These are phyloP conservation scores for Cephus nigrinus DNA, from an alignment of 2,888 invertebrate genomes.

Conservation along the genomic window DNA sequence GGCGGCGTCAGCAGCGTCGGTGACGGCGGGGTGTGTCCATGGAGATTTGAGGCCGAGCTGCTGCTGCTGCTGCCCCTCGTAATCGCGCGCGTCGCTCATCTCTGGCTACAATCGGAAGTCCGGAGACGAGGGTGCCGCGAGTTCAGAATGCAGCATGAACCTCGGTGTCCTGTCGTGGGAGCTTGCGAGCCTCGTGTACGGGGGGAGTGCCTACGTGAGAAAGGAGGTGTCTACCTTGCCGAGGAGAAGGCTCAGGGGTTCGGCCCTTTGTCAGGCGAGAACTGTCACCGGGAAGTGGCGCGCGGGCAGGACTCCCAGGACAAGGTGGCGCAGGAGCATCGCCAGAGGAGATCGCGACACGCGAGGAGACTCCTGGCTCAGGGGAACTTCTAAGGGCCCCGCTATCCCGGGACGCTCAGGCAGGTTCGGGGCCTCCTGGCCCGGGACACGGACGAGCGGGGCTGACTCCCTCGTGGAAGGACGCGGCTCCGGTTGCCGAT, in stretches of 20 bases:
- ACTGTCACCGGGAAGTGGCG: conserved; percentile 8
- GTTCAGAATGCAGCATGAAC: conserved; percentile 66
- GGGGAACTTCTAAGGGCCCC: conserved; percentile 58
- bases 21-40: conserved; percentile 36
- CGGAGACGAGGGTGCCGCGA: conserved; percentile 27
- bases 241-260: conserved; percentile 5
- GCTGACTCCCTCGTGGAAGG: conserved; percentile 49
- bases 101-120: conserved; percentile 3
- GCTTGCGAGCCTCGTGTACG: conserved; percentile 54
- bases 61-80: conserved; percentile 10
- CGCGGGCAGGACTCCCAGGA: conserved; percentile 8
- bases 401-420: conserved; percentile 49
- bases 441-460: conserved; percentile 55
- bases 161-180: conserved; percentile 61
- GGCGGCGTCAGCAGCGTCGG: conserved; percentile 9
- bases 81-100: conserved; percentile 13
- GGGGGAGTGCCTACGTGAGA: not conserved
- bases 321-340: conserved; percentile 25
- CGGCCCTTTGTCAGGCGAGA: conserved; percentile 1
- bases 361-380: conserved; percentile 37
- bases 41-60: conserved; percentile 26
- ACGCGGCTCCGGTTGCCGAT: conserved; percentile 19
- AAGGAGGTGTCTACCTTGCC: conserved; percentile 1
- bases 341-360: conserved; percentile 27
- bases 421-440: conserved; percentile 47